A percentile compares a stretch with the other conserved stretches of the same genome.
Conservation (phyloP, 2,113 vertebrate species). For the Lynx canadensis region DNA sequence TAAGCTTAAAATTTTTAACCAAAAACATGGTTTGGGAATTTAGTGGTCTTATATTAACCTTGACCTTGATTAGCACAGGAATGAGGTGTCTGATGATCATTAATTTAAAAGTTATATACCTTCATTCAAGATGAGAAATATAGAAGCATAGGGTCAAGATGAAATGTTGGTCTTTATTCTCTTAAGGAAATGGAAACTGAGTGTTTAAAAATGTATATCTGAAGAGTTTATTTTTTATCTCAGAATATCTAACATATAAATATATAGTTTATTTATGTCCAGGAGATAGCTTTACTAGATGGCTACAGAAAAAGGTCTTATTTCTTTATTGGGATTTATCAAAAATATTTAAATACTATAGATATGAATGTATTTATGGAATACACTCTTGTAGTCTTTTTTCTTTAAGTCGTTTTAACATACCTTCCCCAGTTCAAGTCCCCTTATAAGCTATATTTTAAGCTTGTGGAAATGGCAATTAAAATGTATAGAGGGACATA, state of each 20-base stretch:
- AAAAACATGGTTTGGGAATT: not conserved
- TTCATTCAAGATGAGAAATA: constrained; percentile 30
- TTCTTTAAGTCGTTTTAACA: not conserved
- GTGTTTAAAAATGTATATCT: constrained; percentile 7
- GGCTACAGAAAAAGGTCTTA: constrained; percentile 32
- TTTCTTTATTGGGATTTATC: constrained; percentile 3
- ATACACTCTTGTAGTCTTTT: not conserved
- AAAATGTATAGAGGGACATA: not conserved
- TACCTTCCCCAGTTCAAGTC: not conserved
- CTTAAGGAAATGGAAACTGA: constrained; percentile 45
- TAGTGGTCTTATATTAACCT: not conserved
- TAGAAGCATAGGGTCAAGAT: not conserved
- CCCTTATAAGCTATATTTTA: constrained; percentile 51
- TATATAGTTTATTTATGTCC: constrained; percentile 55
- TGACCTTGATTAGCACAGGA: not conserved
- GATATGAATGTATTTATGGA: constrained; percentile 54
- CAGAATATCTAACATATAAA: constrained; percentile 30
- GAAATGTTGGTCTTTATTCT: constrained; percentile 28
- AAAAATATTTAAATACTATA: constrained; percentile 64
- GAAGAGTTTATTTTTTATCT: constrained; percentile 29
- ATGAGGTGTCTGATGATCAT: not conserved
- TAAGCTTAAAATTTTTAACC: constrained; percentile 9
- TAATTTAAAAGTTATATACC: not conserved
- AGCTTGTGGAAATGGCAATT: not conserved
- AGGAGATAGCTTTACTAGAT: constrained; percentile 46